Evolutionary conservation across 2,797 vertebrate genomes (phyloP).

Genomic region (Mus minutoides): DNA sequence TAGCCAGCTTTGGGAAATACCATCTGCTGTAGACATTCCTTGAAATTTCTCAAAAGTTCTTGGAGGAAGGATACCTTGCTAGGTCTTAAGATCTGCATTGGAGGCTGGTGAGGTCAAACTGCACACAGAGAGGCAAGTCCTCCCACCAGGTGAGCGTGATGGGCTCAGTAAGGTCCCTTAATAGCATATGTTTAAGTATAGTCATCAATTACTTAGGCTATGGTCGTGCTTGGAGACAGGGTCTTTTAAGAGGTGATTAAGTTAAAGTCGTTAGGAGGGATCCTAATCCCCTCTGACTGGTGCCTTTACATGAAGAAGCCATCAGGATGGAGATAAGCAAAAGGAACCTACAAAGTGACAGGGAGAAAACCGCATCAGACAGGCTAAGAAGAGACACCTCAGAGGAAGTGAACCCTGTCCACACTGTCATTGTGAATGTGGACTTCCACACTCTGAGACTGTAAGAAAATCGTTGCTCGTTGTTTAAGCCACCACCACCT

Average conservation of each 20-base stretch:
- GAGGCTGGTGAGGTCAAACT: background rate
- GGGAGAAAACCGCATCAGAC: background rate
- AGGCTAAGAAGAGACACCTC: background rate
- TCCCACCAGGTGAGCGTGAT: background rate
- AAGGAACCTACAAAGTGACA: background rate
- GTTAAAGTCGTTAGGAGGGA: background rate
- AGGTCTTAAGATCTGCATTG: background rate
- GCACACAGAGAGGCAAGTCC: background rate
- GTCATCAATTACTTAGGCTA: background rate
- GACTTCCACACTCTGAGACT: background rate
- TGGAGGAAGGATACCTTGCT: background rate
- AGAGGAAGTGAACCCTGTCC: background rate
- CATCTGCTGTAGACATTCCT: background rate
- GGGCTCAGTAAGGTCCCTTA: background rate
- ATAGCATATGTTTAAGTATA: background rate
- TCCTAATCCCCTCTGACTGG: background rate
- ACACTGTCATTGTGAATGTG: background rate
- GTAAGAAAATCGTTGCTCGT: background rate
- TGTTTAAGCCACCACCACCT: background rate
- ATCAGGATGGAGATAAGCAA: background rate
- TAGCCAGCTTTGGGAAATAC: background rate
- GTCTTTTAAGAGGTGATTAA: background rate
- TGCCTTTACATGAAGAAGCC: background rate
- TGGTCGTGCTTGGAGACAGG: background rate
- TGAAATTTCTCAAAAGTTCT: background rate